Evolutionary conservation across 2,113 vertebrate species (phyloP), one percentile per base, ranked within the genome.

Genomic region (Chrysemys picta): DNA sequence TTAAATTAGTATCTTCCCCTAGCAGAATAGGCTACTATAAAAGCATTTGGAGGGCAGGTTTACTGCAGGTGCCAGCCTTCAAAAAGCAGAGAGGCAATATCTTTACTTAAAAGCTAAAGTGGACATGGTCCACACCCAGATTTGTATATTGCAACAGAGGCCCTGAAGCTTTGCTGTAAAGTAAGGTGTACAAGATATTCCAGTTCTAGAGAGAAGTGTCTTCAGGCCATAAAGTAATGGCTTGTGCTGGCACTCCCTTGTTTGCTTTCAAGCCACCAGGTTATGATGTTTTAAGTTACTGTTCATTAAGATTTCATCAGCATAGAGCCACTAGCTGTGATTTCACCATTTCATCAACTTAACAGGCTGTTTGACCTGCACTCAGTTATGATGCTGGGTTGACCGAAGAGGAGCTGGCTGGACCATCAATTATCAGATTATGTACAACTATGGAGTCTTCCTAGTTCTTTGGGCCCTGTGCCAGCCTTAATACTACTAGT

Each of bases 121-220:
- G 22, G 72, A 9, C 12, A 13, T 2, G 10, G 87, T 16, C 53
- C 3, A 1, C 0, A 1, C 1, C 54, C 82, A 35, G 81, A 89
- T 53, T 81, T 1, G 0, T 35, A 25, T 2, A 13, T 53, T 57
- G 52, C 50, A 49, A 27, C 17, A 4, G 65, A 91, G 6, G 7
- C 27, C 11, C 31, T 1, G 8, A 49, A 72, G 35, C n/a, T 19
- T 38, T 76, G 22, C n/a, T 42, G 38, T 42, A 42, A 75, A 72
- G 69, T 19, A 24, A 72, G 2, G 38, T 45, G 22, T n/a, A 65
- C 38, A 76, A 45, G 38, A 45, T 45, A 45, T 24, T 24, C 38
- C 69, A 75, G 69, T n/a, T 75, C n/a, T 22, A n/a, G 21, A 62
- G 38, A 10, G 3, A 38, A 76, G 72, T 25, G 11, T 76, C 72